A percentile compares a stretch with the other conserved stretches of the same genome.
phyloP scores from a whole-genome alignment of 1,140 invertebrate species.

The Nebria ingens region DNA sequence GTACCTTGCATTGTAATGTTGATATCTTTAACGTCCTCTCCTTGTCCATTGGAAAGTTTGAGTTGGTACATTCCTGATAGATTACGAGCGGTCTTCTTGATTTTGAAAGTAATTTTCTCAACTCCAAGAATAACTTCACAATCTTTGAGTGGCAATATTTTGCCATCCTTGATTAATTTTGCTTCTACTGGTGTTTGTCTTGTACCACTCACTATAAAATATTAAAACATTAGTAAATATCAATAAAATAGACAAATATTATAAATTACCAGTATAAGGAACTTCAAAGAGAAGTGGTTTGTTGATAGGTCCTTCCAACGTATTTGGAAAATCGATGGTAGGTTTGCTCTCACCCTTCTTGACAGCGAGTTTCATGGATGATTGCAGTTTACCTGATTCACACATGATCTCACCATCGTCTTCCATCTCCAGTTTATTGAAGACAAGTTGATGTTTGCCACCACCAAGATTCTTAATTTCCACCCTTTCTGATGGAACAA shows the following conservation, averaged over 20 bases:
- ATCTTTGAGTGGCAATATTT: constrained; percentile 73
- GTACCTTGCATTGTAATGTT: constrained; percentile 67
- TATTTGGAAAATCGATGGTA: constrained; percentile 66
- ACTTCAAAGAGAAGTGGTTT: constrained; percentile 75
- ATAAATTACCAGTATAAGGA: constrained; percentile 74
- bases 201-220: constrained; percentile 66
- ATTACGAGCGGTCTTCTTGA: constrained; percentile 78
- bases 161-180: constrained; percentile 81
- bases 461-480: constrained; percentile 85
- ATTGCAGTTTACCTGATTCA: constrained; percentile 68
- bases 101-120: constrained; percentile 79
- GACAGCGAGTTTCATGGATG: constrained; percentile 69
- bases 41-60: constrained; percentile 76
- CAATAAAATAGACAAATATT: constrained; percentile 6
- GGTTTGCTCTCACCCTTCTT: constrained; percentile 78
- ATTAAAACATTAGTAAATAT: constrained; percentile 17
- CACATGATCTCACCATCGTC: constrained; percentile 81
- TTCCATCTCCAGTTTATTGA: constrained; percentile 68
- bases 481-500: constrained; percentile 67
- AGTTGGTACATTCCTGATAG: constrained; percentile 76
- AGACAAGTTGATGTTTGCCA: constrained; percentile 82
- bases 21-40: constrained; percentile 74
- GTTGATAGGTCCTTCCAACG: constrained; percentile 68
- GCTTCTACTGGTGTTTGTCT: constrained; percentile 76
- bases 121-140: constrained; percentile 81